phyloP scores from a whole-genome alignment of 1,140 invertebrate species.

The Aphelinus atriplicis region DNA sequence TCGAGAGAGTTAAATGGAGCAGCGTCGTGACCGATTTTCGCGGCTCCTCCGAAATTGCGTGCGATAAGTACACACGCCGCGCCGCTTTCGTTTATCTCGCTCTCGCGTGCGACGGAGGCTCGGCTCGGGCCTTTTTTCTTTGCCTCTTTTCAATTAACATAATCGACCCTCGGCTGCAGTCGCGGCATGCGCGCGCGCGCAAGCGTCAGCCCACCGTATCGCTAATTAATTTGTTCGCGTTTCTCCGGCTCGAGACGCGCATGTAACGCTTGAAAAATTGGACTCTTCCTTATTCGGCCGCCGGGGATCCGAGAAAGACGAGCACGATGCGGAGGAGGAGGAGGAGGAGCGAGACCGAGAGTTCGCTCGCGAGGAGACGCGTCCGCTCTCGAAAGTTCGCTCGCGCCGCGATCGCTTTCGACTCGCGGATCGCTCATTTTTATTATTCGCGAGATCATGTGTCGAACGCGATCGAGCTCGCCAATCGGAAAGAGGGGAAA shows the following conservation, averaged over 20 bases:
- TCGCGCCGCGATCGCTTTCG: not conserved
- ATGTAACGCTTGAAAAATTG: constrained; percentile 18
- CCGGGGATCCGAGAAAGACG: not conserved
- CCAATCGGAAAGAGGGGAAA: too few species aligned
- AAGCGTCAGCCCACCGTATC: not conserved
- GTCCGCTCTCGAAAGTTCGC: too few species aligned
- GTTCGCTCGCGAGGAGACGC: not conserved
- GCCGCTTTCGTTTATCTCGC: not conserved
- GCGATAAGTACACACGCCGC: not conserved
- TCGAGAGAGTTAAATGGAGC: constrained; percentile 9
- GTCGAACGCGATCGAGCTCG: too few species aligned
- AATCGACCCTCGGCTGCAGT: constrained; percentile 10
- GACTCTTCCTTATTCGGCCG: constrained; percentile 27
- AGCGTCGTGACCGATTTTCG: constrained; percentile 8
- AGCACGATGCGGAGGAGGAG: not conserved
- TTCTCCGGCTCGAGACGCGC: not conserved
- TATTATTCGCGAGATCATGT: too few species aligned
- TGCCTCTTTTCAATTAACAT: constrained; percentile 34
- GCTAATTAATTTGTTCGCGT: constrained; percentile 36
- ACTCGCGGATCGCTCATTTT: too few species aligned
- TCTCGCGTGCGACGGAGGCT: too few species aligned
- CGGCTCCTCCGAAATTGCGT: not conserved
- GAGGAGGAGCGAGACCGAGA: not conserved
- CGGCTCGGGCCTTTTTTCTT: constrained; percentile 1
- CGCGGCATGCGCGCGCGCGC: not conserved